Conservation (phyloP, 2,797 vertebrate genomes). For the Leptatherina wallacei region DNA sequence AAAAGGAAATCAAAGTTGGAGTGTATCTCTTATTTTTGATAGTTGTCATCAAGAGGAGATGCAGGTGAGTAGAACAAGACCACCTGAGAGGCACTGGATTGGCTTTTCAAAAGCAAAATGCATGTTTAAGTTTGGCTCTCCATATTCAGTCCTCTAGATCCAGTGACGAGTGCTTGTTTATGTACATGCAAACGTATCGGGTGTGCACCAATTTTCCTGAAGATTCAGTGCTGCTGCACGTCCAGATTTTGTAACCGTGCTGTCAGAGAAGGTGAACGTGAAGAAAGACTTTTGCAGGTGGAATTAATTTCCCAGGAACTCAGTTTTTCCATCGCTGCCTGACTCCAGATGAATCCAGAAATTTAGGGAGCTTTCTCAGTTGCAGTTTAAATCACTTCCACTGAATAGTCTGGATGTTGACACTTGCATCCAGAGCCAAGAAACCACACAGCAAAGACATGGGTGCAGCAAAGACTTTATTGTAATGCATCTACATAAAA, state of each 20-base stretch:
- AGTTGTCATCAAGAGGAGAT: slow-evolving; percentile 20
- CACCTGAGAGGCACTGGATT: slow-evolving; percentile 21
- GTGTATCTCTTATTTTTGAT: slow-evolving; percentile 20
- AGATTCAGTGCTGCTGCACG: slow-evolving; percentile 57
- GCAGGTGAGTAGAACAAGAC: slow-evolving; percentile 26
- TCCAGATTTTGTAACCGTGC: slow-evolving; percentile 40
- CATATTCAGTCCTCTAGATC: slow-evolving; percentile 5
- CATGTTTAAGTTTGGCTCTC: slow-evolving; percentile 11
- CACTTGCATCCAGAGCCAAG: slow-evolving; percentile 81
- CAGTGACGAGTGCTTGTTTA: slow-evolving; percentile 8
- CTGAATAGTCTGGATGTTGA: slow-evolving; percentile 63
- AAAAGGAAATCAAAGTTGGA: slow-evolving; percentile 29
- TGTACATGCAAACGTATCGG: slow-evolving; percentile 25
- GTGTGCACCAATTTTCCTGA: slow-evolving; percentile 23
- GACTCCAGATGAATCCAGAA: slow-evolving; percentile 49
- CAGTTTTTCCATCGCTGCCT: slow-evolving; percentile 56
- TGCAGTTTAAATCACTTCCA: slow-evolving; percentile 67
- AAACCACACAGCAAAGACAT: slow-evolving; percentile 30
- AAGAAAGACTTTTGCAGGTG: slow-evolving; percentile 41
- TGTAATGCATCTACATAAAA: slow-evolving; percentile 89
- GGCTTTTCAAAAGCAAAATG: slow-evolving; percentile 18
- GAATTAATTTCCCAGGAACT: slow-evolving; percentile 54
- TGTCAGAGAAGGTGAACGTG: slow-evolving; percentile 38
- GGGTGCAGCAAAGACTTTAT: slow-evolving; percentile 82
- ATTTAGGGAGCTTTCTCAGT: slow-evolving; percentile 77